Conservation (phyloP, 2,888 invertebrate species). For the Meliscaeva auricollis region DNA sequence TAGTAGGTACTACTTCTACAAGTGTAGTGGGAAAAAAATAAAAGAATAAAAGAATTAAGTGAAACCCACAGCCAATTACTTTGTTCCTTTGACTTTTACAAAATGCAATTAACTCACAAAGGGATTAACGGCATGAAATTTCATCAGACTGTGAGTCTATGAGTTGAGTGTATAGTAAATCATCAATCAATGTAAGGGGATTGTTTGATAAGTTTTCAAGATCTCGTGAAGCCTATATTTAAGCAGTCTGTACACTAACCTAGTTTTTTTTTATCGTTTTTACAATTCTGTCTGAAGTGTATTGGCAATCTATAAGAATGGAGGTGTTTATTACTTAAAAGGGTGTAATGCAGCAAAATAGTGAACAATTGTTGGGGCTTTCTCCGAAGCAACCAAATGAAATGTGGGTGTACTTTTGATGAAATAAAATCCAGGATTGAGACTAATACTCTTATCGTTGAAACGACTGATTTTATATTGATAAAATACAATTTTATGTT, state of each 20-base stretch:
- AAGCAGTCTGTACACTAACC: constrained; percentile 10
- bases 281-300: too few relatives aligned
- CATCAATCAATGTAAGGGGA: constrained; percentile 27
- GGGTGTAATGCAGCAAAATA: too few relatives aligned
- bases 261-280: background rate
- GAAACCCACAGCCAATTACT: constrained; percentile 44
- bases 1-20: constrained; percentile 9
- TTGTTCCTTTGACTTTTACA: constrained; percentile 44
- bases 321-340: too few relatives aligned
- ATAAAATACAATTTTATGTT: too few relatives aligned
- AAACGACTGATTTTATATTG: too few relatives aligned
- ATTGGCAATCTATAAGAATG: too few relatives aligned
- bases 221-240: constrained; percentile 1
- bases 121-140: constrained; percentile 22
- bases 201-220: background rate
- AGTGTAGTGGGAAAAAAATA: constrained; percentile 6
- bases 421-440: too few relatives aligned
- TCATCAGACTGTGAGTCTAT: background rate
- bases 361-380: too few relatives aligned
- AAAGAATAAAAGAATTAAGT: background rate
- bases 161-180: too few relatives aligned
- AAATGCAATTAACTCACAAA: constrained; percentile 30
- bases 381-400: too few relatives aligned
- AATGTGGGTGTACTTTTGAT: too few relatives aligned
- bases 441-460: too few relatives aligned